Percentiles rank a stretch among this genome's conserved stretches.
Conservation (phyloP, 2,797 vertebrate species). For the Sebastes nivosus region DNA sequence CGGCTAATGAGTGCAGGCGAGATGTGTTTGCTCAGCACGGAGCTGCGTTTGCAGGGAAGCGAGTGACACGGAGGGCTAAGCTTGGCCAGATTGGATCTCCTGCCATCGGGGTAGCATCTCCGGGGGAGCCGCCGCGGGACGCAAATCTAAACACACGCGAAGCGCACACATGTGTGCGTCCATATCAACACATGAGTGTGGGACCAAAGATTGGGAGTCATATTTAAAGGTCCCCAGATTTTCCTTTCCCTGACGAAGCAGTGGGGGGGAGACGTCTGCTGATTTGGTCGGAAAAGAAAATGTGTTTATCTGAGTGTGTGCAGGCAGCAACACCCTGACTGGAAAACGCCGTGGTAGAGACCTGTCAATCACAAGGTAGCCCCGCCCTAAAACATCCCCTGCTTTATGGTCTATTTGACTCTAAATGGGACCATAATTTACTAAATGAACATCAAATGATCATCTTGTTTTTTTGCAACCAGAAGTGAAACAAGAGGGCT, state of each 20-base stretch:
- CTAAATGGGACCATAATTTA: no score
- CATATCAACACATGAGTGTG: not conserved
- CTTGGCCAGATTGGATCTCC: conserved; percentile 62
- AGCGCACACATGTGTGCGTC: not conserved
- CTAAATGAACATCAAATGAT: no score
- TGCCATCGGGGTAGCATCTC: conserved; percentile 44
- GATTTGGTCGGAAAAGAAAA: conserved; percentile 15
- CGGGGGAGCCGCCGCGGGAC: conserved; percentile 34
- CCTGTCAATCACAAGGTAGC: no score
- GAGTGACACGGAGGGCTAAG: conserved; percentile 60
- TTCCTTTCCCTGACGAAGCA: conserved; percentile 57
- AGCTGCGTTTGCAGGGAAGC: conserved; percentile 21
- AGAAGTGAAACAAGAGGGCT: no score
- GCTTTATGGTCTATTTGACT: no score
- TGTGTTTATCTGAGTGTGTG: conserved; percentile 1
- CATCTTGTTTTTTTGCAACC: no score
- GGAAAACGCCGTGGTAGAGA: no score
- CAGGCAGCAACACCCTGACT: no score
- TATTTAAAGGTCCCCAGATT: conserved; percentile 21
- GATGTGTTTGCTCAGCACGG: conserved; percentile 72
- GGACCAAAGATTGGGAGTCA: conserved; percentile 39
- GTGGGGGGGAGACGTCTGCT: conserved; percentile 19
- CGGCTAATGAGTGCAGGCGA: conserved; percentile 63
- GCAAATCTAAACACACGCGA: conserved; percentile 27
- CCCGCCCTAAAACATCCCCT: no score